Evolutionary conservation across 2,888 invertebrate species (phyloP), one percentile per base, ranked within the genome.

Genomic region (Allolobophora icterica): DNA sequence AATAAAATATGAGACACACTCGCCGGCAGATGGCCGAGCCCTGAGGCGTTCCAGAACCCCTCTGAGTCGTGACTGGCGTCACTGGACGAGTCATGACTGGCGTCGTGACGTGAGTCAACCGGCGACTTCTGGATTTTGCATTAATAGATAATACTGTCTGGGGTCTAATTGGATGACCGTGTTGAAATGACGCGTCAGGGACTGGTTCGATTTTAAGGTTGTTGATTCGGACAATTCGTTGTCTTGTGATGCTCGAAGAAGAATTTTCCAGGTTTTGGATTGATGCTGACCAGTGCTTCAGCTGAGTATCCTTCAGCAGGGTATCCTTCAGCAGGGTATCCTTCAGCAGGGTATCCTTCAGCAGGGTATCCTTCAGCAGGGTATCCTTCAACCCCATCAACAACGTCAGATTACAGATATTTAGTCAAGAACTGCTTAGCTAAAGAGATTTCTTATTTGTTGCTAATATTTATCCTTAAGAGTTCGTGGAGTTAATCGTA

Each of bases 1-100:
- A 71, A 30, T 71, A 71, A 71, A 71, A 71, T 71, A 71, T 71
- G 71, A 71, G 71, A 71, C 71, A 71, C 71, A 71, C n/a, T 71
- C 71, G 71, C 71, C 71, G 30, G 71, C 71, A 71, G 71, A 71
- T 71, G 71, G 71, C 71, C 13, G 30, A 71, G 71, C 71, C 71
- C 71, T n/a, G 71, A 71, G 71, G 71, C 71, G n/a, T 71, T 71
- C 71, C 30, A n/a, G 71, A 71, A 71, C 30, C 52, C 52, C 21
- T 6, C 52, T 71, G 71, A n/a, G n/a, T 71, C 71, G 8, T 71
- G n/a, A 71, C 13, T 30, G 71, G 71, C 71, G 71, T 52, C 52
- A 52, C 19, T 52, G 42, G 38, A 38, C 38, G 38, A 38, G 38
- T 38, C 38, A 38, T 38, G 38, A 38, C 38, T 38, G 38, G 8